Conservation (phyloP, 2,888 invertebrate species). For the Hyles lineata region DNA sequence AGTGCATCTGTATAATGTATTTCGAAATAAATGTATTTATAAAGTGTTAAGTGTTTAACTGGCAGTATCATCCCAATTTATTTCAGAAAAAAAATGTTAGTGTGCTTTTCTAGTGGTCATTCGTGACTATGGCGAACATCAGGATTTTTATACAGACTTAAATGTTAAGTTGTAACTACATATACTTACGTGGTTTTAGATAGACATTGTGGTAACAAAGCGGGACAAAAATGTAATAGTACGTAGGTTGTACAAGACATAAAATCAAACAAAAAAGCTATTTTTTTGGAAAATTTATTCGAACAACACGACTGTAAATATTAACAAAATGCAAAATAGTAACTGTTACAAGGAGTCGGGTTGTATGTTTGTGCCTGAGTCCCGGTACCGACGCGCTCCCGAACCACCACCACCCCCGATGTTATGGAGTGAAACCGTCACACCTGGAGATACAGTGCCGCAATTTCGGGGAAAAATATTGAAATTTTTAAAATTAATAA, state of each 20-base stretch:
- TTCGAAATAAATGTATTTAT: slow-evolving; percentile 36
- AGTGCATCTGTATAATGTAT: slow-evolving; percentile 30
- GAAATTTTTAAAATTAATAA: no score
- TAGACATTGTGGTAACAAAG: no score
- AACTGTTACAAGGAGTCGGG: slow-evolving; percentile 70
- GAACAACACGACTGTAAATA: slow-evolving; percentile 81
- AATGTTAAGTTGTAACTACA: no score
- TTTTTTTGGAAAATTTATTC: slow-evolving; percentile 71
- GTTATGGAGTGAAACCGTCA: not conserved
- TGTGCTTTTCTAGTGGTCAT: not conserved
- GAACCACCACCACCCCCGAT: not conserved
- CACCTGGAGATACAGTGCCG: not conserved
- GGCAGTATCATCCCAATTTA: not conserved
- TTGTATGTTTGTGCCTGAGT: slow-evolving; percentile 49
- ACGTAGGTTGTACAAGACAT: not conserved
- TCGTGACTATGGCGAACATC: not conserved
- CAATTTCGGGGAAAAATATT: not conserved
- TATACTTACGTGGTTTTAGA: no score
- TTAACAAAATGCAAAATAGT: slow-evolving; percentile 83
- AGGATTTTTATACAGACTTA: no score
- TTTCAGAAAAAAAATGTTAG: not conserved
- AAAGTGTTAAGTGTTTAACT: slow-evolving; percentile 35
- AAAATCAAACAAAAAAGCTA: slow-evolving; percentile 30
- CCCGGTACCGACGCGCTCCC: slow-evolving; percentile 39
- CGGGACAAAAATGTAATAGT: not conserved